These are phyloP conservation scores for Macrostomum lignano DNA, from an alignment of 1,140 invertebrate species.

Conservation along the genomic window DNA sequence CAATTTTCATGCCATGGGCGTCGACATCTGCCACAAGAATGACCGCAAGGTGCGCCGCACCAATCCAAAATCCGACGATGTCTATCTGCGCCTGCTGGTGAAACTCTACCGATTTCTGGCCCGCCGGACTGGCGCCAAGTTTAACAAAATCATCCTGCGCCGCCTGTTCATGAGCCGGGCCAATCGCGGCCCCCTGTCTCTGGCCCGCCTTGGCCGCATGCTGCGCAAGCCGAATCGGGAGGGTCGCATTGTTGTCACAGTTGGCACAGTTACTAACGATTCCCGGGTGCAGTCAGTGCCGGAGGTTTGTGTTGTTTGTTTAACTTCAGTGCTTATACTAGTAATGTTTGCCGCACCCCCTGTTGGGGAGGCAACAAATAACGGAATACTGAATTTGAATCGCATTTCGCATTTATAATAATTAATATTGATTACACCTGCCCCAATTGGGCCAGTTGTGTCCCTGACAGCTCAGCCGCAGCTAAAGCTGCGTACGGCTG, in stretches of 20 bases:
- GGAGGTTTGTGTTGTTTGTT: too few species aligned
- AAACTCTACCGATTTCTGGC: constrained; percentile 89
- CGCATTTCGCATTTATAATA: too few species aligned
- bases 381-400: too few species aligned
- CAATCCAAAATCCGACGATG: constrained; percentile 81
- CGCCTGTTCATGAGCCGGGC: constrained; percentile 87
- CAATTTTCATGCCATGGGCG: constrained; percentile 57
- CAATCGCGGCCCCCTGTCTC: constrained; percentile 63
- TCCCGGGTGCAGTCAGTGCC: constrained; percentile 62
- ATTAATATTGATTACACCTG: too few species aligned
- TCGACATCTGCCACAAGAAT: constrained; percentile 92
- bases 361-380: too few species aligned
- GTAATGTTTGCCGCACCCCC: too few species aligned
- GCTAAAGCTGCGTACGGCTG: too few species aligned
- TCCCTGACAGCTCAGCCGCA: too few species aligned
- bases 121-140: constrained; percentile 67
- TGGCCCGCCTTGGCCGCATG: constrained; percentile 46
- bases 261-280: constrained; percentile 83
- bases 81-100: constrained; percentile 73
- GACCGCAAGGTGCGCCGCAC: constrained; percentile 82
- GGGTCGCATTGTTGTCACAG: constrained; percentile 60
- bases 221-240: constrained; percentile 59
- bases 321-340: too few species aligned
- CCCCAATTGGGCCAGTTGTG: too few species aligned
- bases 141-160: constrained; percentile 74